Percentiles rank a stretch among this genome's conserved stretches.
phyloP scores from a whole-genome alignment of 2,113 vertebrate species.

The Salvator merianae region DNA sequence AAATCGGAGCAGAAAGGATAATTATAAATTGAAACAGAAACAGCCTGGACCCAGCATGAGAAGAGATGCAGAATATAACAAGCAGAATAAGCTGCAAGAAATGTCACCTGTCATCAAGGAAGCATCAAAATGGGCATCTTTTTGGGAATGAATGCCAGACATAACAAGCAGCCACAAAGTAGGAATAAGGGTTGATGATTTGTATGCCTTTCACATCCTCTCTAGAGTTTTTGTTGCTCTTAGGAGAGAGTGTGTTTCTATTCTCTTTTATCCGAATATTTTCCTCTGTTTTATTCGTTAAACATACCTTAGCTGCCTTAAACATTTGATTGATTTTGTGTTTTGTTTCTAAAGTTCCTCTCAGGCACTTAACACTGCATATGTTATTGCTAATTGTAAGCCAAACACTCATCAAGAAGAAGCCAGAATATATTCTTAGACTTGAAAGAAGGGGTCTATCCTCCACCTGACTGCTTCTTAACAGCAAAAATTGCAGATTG shows the following conservation, averaged over 20 bases:
- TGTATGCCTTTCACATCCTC: slow-evolving; percentile 30
- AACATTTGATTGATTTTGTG: slow-evolving; percentile 35
- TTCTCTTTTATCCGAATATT: too few relatives aligned
- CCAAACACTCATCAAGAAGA: slow-evolving; percentile 17
- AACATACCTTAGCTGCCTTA: slow-evolving; percentile 33
- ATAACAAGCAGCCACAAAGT: neutral
- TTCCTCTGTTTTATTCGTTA: neutral
- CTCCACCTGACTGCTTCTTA: slow-evolving; percentile 20
- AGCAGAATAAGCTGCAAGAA: neutral
- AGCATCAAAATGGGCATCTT: neutral
- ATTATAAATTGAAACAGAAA: neutral
- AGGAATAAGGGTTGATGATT: slow-evolving; percentile 25
- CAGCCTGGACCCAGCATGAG: neutral
- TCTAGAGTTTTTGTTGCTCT: neutral
- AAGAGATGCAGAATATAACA: neutral
- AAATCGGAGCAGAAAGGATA: neutral
- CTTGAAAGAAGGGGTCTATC: neutral
- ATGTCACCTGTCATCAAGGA: neutral
- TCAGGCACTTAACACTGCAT: slow-evolving; percentile 58
- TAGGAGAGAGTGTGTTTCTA: too few relatives aligned
- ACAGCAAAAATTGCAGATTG: slow-evolving; percentile 41
- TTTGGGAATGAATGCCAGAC: neutral
- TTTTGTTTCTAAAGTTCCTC: slow-evolving; percentile 26
- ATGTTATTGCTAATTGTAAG: slow-evolving; percentile 28
- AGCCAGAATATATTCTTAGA: slow-evolving; percentile 2